Evolutionary conservation across 2,888 invertebrate genomes (phyloP), one percentile per base, ranked within the genome.

Genomic region (Gerosis bhagava): DNA sequence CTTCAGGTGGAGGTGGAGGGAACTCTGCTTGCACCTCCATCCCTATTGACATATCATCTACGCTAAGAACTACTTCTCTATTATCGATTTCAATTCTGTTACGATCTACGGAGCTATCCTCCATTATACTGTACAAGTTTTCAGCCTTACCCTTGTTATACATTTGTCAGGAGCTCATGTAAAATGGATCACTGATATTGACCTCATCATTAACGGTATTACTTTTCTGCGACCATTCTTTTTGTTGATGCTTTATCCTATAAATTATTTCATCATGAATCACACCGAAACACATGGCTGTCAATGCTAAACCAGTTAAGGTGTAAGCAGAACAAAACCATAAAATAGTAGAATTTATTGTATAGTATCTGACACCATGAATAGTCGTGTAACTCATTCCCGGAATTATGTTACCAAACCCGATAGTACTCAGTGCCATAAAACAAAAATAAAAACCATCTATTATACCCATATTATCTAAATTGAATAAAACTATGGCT

Each of bases 371-470:
- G 60, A 77, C 89, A 73, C 65, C 91, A 73, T 78, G 91, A 75
- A 77, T 72, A 6, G 84, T 86, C 1, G 86, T 86, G 49, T 83
- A 87, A 50, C 76, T 87, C 71, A 91, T 91, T 19, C 95, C 95
- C 39, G 96, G 96, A 57, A 96, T 91, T 83, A 96, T 92, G 70
- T 96, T 96, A 51, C 96, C 96, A 61, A 97, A 97, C 21, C 97
- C 97, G 67, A 96, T 97, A 10, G 97, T 97, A 66, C 96, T 97
- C 69, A 98, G 90, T 59, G 97, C 96, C 94, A 98, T 97, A 81
- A 98, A 98, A 83, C 97, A 98, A 83, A 98, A 98, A 83, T 96
- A 98, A 67, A 97, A 93, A 54, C 96, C 96, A 73, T 98, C 97
- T 60, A 98, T 87, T 52, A 96, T 92, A 62, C 93, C 92, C 96